Evolutionary conservation across 2,113 vertebrate genomes (phyloP).

Genomic region (Phocoena phocoena): DNA sequence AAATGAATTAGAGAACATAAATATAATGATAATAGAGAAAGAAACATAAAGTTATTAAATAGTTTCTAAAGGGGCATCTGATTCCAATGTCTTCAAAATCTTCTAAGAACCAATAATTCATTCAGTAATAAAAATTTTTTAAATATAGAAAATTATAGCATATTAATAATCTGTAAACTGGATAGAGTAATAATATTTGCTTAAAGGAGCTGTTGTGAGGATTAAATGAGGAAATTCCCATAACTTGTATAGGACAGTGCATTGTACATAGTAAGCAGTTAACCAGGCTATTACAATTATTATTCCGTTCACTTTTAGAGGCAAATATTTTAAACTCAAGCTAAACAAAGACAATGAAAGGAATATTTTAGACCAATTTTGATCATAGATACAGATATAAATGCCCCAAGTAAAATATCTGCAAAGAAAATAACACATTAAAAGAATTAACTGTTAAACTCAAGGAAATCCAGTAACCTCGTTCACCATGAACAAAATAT

Average conservation of each 20-base stretch:
- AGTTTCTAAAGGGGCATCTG: not conserved
- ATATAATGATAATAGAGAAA: not conserved
- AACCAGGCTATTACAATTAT: not conserved
- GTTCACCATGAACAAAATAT: not conserved
- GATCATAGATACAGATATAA: not conserved
- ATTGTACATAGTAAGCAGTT: not conserved
- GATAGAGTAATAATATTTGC: not conserved
- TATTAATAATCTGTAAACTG: not conserved
- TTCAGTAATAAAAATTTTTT: not conserved
- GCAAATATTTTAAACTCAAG: not conserved
- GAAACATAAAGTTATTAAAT: not conserved
- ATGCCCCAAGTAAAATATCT: not conserved
- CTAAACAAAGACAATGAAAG: not conserved
- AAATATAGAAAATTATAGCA: not conserved
- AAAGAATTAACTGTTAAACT: not conserved
- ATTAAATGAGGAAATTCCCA: not conserved
- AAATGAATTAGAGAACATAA: not conserved
- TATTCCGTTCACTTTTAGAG: not conserved
- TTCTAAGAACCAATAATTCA: constrained; percentile 13
- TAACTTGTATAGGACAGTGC: not conserved
- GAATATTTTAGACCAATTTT: constrained; percentile 15
- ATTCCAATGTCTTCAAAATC: not conserved
- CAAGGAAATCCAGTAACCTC: not conserved
- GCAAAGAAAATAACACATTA: not conserved
- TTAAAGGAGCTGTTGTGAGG: not conserved